Percentiles rank a stretch among this genome's conserved stretches.
Evolutionary conservation across 2,113 vertebrate species (phyloP).

Genomic region (Natator depressus): DNA sequence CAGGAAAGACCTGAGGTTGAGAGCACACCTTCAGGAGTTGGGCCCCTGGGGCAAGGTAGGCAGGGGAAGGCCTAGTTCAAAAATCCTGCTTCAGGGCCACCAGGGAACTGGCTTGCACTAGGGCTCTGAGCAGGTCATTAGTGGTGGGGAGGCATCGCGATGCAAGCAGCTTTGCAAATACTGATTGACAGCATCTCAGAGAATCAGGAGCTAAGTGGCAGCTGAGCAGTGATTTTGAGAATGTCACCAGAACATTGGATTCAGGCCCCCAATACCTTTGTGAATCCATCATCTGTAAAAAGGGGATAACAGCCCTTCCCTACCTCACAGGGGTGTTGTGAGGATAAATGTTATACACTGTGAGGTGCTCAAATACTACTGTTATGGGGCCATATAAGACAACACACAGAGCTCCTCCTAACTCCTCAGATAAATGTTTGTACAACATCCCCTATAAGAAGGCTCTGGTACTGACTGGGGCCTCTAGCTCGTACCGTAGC

Average conservation of each 20-base stretch:
- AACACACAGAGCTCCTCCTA: neutral
- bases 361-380: neutral
- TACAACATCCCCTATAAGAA: rapidly evolving
- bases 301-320: neutral
- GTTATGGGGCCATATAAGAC: neutral
- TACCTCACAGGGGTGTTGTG: neutral
- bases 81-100: neutral
- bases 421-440: neutral
- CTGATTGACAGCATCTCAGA: neutral
- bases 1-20: neutral
- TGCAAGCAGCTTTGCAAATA: neutral
- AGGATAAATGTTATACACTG: neutral
- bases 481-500: neutral
- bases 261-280: rapidly evolving
- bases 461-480: neutral
- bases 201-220: neutral
- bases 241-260: neutral
- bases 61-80: neutral
- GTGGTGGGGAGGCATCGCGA: neutral
- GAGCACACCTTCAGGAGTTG: too few species aligned
- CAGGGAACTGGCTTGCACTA: neutral
- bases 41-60: neutral
- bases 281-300: rapidly evolving
- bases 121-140: neutral
- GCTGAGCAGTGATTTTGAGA: neutral